These are phyloP conservation scores for Orgyia antiqua DNA, from an alignment of 2,888 invertebrate species.

Conservation along the genomic window DNA sequence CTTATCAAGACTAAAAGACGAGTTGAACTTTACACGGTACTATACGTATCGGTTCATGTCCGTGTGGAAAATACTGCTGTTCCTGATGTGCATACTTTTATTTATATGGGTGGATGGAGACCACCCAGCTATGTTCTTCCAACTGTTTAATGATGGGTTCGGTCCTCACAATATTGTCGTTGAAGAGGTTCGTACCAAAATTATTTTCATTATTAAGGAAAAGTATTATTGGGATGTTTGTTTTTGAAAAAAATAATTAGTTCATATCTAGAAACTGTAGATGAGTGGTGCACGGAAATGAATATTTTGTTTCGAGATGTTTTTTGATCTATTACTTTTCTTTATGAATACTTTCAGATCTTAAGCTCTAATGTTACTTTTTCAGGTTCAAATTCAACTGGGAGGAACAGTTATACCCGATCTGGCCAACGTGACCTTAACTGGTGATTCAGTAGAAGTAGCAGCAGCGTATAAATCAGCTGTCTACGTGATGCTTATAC, in stretches of 20 bases:
- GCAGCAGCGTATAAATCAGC: slow-evolving; percentile 85
- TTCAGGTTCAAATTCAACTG: slow-evolving; percentile 78
- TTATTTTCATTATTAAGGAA: no score
- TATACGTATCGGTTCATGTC: slow-evolving; percentile 94
- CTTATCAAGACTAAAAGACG: slow-evolving; percentile 87
- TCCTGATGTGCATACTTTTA: slow-evolving; percentile 85
- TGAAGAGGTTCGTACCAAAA: slow-evolving; percentile 80
- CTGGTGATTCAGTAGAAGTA: slow-evolving; percentile 85
- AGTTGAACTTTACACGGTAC: slow-evolving; percentile 88
- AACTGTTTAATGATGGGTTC: slow-evolving; percentile 85
- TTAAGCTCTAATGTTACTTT: slow-evolving; percentile 12
- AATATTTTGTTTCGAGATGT: no score
- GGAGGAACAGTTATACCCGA: slow-evolving; percentile 83
- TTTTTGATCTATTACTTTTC: no score
- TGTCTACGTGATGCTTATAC: slow-evolving; percentile 87
- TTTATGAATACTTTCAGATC: background rate
- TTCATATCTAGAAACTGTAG: no score
- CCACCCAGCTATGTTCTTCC: slow-evolving; percentile 87
- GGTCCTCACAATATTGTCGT: slow-evolving; percentile 88
- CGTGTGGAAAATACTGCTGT: slow-evolving; percentile 91
- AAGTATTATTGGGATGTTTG: no score
- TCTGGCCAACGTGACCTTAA: slow-evolving; percentile 85
- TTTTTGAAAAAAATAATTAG: no score
- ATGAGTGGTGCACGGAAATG: no score
- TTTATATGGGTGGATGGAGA: slow-evolving; percentile 87